These are phyloP conservation scores for Notarius lentiginosus DNA, from an alignment of 2,113 vertebrate genomes.

Conservation along the genomic window DNA sequence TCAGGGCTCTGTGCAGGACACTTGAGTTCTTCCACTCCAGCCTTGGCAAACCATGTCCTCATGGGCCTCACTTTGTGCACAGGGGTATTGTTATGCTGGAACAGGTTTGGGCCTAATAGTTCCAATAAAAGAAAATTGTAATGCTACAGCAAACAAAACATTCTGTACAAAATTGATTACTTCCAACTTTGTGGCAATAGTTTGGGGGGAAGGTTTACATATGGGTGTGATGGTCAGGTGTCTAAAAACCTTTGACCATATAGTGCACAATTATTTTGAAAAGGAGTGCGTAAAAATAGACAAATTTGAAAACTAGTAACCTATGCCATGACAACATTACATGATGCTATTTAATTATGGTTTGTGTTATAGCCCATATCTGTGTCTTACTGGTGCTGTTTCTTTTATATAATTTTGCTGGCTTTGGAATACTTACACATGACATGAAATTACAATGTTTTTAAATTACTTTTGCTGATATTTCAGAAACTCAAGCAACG, in stretches of 20 bases:
- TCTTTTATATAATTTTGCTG: not conserved
- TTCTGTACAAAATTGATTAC: not conserved
- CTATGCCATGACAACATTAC: not conserved
- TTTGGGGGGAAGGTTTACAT: not conserved
- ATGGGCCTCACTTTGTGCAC: no score
- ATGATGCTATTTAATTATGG: not conserved
- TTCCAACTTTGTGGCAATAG: not conserved
- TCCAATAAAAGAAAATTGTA: not conserved
- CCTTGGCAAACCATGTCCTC: no score
- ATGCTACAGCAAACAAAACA: not conserved
- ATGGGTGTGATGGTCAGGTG: not conserved
- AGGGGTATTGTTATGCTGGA: no score
- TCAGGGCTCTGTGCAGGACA: not conserved
- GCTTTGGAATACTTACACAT: not conserved
- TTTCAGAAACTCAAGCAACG: not conserved
- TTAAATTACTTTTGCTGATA: not conserved
- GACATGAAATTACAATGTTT: not conserved
- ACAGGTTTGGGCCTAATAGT: not conserved
- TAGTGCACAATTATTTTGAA: not conserved
- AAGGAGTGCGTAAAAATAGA: not conserved
- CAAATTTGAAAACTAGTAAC: not conserved
- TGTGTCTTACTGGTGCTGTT: not conserved
- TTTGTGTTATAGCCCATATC: not conserved
- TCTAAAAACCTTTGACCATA: not conserved
- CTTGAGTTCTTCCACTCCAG: no score